These are phyloP conservation scores for Deroplatys truncata DNA, from an alignment of 2,888 invertebrate genomes.

Conservation along the genomic window DNA sequence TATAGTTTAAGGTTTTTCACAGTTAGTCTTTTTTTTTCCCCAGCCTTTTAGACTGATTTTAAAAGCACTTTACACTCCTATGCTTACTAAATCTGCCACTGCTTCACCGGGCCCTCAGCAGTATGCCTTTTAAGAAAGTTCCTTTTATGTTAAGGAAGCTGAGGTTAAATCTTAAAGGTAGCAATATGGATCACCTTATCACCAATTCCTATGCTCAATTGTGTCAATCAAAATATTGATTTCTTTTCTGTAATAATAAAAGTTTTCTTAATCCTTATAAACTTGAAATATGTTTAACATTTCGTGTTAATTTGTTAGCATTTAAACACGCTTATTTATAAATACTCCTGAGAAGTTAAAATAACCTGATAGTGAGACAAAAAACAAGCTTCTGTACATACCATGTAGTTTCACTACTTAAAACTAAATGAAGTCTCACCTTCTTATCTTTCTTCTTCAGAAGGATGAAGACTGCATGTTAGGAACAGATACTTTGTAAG, in stretches of 20 bases:
- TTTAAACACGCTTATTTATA: too few species aligned
- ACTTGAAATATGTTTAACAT: too few species aligned
- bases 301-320: neutral
- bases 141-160: neutral
- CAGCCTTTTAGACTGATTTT: neutral
- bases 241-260: neutral
- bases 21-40: neutral
- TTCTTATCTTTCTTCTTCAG: too few species aligned
- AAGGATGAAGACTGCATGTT: neutral
- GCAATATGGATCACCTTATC: neutral
- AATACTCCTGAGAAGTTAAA: too few species aligned
- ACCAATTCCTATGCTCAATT: neutral
- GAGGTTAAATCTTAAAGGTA: neutral
- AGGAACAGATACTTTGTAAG: neutral
- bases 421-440: too few species aligned
- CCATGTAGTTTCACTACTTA: too few species aligned
- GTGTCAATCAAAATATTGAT: neutral
- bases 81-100: neutral
- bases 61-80: neutral
- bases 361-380: neutral
- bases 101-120: neutral
- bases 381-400: too few species aligned
- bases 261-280: neutral
- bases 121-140: neutral
- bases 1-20: neutral